Base-by-base conservation (phyloP, 2,797 vertebrate genomes). In the Heteromormyrus szaboi region DNA sequence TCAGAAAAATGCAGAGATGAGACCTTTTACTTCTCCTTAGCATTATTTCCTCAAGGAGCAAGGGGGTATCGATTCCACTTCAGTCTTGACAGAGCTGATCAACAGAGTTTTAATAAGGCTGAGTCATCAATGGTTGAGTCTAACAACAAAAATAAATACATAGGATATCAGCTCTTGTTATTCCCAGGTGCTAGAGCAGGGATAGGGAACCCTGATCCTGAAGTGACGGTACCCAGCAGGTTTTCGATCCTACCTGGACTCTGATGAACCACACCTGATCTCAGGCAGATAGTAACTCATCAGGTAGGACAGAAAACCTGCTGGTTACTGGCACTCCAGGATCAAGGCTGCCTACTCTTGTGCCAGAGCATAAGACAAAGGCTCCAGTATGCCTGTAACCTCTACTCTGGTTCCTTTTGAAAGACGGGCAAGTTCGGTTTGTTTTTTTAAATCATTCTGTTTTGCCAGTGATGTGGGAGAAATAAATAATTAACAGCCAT, bases 51-150 rank as follows among this genome's bases (percentile, higher is more conserved):
- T 81, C 46, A 88, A 25, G 25, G 48, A 88, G 17, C 48, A 22
- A 59, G 25, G 6, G 68, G 50, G 17, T 79, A 88, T 79, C 17
- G 65, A 88, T 56, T 50, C 53, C 12, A 81, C 50, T 29, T n/a
- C 33, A 37, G 87, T 53, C 48, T 50, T 88, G 87, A 88, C 65
- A 33, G 5, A 54, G 56, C 37, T 85, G 19, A 50, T 88, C 37
- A 88, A 44, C 76, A 12, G n/a, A 53, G 51, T 54, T 41, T 85
- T 79, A 81, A 46, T 33, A 17, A 56, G 46, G 14, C 56, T 6
- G 86, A 87, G 37, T 37, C 59, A 48, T 50, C 85, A 87, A 41
- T 56, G 50, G 51, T 56, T 79, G 65, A 72, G 65, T 72, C 65
- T 33, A 72, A 72, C 29, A 33, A 72, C 29, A 72, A 37, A 72